Conservation (phyloP, 1,140 invertebrate genomes). For the Drosophila bocqueti region DNA sequence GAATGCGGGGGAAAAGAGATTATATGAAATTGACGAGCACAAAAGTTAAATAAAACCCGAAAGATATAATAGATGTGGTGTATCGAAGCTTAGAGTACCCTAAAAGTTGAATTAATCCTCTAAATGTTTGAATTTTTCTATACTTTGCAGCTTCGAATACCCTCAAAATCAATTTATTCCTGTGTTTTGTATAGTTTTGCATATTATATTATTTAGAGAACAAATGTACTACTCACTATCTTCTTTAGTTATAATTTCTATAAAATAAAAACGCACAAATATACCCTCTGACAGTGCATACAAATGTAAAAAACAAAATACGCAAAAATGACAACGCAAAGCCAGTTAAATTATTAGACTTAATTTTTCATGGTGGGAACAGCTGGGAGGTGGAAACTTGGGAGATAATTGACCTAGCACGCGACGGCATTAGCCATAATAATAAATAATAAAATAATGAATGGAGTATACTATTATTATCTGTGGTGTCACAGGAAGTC, state of each 20-base stretch:
- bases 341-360: conserved; percentile 36
- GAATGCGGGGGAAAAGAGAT: conserved; percentile 18
- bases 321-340: background rate
- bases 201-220: no score
- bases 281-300: background rate
- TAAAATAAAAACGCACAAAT: background rate
- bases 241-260: no score
- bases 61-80: background rate
- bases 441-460: conserved; percentile 58
- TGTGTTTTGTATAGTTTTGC: no score
- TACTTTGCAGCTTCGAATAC: no score
- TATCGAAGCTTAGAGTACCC: background rate
- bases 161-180: no score
- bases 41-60: conserved; percentile 18
- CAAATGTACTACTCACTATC: no score
- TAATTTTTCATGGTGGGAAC: conserved; percentile 23
- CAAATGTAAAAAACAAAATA: background rate
- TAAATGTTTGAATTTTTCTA: background rate
- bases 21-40: conserved; percentile 16
- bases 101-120: background rate
- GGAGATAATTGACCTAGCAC: conserved; percentile 32
- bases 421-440: conserved; percentile 68
- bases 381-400: background rate
- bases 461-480: conserved; percentile 46
- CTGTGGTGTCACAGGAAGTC: background rate